Evolutionary conservation across 2,888 invertebrate species (phyloP).

Genomic region (Rhogogaster chlorosoma): DNA sequence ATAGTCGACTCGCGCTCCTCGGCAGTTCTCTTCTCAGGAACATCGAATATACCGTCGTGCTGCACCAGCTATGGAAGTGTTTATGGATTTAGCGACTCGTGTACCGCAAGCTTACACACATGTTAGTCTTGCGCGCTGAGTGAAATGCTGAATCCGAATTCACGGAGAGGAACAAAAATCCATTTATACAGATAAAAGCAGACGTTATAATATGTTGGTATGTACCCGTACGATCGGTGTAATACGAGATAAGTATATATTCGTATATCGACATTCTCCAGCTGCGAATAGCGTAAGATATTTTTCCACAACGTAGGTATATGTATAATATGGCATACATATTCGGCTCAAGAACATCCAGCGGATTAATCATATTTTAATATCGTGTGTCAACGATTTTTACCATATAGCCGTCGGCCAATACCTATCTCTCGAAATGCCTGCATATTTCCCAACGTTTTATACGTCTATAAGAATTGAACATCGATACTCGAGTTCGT

Average conservation of each 20-base stretch:
- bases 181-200: neutral
- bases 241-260: too few relatives aligned
- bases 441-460: neutral
- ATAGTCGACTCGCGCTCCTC: neutral
- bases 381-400: neutral
- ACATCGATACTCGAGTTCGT: neutral
- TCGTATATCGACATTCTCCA: neutral
- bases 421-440: neutral
- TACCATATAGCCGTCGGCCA: neutral
- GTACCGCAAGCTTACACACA: neutral
- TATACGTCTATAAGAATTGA: neutral
- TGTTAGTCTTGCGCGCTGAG: neutral
- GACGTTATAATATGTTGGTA: neutral
- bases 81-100: slow-evolving; percentile 12
- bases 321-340: too few relatives aligned
- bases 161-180: neutral
- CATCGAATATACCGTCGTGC: neutral
- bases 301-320: too few relatives aligned
- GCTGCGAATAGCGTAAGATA: neutral
- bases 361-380: neutral
- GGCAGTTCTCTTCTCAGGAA: neutral
- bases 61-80: neutral
- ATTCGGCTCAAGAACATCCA: neutral
- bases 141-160: neutral
- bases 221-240: too few relatives aligned